A percentile compares a stretch with the other conserved stretches of the same genome.
Conservation (phyloP, 2,113 vertebrate species). For the Oreamnos americanus region DNA sequence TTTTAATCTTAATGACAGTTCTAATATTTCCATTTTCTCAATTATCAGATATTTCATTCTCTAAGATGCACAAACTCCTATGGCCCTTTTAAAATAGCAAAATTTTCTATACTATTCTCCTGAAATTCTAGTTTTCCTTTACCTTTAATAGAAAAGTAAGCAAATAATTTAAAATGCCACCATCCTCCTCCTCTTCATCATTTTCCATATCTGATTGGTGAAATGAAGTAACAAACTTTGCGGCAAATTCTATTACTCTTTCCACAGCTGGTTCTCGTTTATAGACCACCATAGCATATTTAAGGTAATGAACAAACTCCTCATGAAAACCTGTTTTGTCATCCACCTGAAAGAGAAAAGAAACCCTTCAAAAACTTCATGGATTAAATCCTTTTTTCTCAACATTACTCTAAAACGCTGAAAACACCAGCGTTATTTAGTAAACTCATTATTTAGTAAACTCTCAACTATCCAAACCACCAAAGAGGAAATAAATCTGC, state of each 20-base stretch:
- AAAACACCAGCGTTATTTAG: background rate
- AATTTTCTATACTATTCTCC: background rate
- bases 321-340: slow-evolving; percentile 89
- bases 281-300: slow-evolving; percentile 93
- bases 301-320: slow-evolving; percentile 91
- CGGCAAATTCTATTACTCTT: slow-evolving; percentile 90
- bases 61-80: background rate
- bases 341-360: slow-evolving; percentile 81
- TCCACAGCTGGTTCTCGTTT: slow-evolving; percentile 92
- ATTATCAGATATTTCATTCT: background rate
- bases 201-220: slow-evolving; percentile 77
- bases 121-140: slow-evolving; percentile 51
- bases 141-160: slow-evolving; percentile 95
- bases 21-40: background rate
- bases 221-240: slow-evolving; percentile 91
- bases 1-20: background rate
- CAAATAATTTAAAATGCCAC: slow-evolving; percentile 88
- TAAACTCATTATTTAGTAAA: background rate
- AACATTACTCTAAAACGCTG: background rate
- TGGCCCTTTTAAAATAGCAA: background rate
- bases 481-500: background rate
- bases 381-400: background rate
- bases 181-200: slow-evolving; percentile 77
- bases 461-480: background rate
- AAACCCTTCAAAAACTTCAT: background rate